Evolutionary conservation across 2,797 vertebrate genomes (phyloP).

Genomic region (Cossypha niveicapilla): DNA sequence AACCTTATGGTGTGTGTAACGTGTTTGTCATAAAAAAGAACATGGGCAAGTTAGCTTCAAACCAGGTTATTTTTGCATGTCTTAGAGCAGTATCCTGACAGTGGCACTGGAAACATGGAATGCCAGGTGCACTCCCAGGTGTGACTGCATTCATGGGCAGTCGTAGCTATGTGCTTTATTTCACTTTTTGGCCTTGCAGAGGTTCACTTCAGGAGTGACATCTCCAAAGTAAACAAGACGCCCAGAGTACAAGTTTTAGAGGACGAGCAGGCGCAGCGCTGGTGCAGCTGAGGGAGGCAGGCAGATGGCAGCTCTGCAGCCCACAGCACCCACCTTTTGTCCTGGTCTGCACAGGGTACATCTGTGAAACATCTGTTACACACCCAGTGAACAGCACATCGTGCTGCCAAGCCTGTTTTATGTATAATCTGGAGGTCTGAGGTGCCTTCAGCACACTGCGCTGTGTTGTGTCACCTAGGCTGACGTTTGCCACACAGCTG

Average conservation of each 20-base stretch:
- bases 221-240: rapidly evolving
- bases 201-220: neutral
- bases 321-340: neutral
- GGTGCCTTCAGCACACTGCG: neutral
- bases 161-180: neutral
- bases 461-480: neutral
- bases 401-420: neutral
- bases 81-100: neutral
- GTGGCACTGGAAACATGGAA: neutral
- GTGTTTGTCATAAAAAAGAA: rapidly evolving
- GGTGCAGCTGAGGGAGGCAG: neutral
- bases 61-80: neutral
- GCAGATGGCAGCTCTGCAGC: neutral
- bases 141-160: neutral
- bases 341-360: neutral
- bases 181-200: neutral
- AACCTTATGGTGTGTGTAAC: neutral
- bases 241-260: neutral
- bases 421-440: neutral
- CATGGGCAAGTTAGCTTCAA: neutral
- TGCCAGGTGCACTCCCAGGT: neutral
- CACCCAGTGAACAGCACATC: neutral
- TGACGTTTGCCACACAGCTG: neutral
- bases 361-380: neutral
- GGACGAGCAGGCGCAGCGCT: rapidly evolving